phyloP scores from a whole-genome alignment of 2,888 invertebrate species.

The Tortricodes alternella region DNA sequence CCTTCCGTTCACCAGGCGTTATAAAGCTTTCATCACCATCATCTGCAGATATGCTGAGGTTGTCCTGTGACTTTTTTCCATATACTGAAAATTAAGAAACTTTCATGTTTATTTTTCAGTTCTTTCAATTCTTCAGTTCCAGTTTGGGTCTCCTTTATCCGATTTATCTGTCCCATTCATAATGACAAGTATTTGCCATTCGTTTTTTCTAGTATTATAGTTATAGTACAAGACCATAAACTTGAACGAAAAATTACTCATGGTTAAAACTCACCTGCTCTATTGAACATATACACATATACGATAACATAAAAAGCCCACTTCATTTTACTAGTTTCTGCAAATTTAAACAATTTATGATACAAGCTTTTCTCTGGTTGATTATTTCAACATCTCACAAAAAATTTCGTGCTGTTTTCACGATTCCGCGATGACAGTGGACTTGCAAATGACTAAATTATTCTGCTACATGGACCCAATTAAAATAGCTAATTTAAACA shows the following conservation, averaged over 20 bases:
- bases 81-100: no score
- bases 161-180: no score
- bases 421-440: conserved; percentile 2
- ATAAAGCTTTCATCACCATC: conserved; percentile 41
- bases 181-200: no score
- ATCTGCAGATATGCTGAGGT: background rate
- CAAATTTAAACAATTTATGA: background rate
- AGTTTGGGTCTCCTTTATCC: no score
- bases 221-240: no score
- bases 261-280: conserved; percentile 56
- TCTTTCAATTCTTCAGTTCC: no score
- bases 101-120: no score
- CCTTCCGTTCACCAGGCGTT: conserved; percentile 49
- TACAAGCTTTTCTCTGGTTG: background rate
- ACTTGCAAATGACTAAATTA: conserved; percentile 6
- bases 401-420: conserved; percentile 1
- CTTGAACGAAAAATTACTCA: no score
- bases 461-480: conserved; percentile 8
- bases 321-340: conserved; percentile 55
- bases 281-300: conserved; percentile 60
- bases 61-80: no score
- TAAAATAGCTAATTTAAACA: conserved; percentile 32
- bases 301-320: conserved; percentile 61
- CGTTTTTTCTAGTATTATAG: no score
- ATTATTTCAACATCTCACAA: conserved; percentile 4